These are phyloP conservation scores for Varanus komodoensis DNA, from an alignment of 2,113 vertebrate species.

Conservation along the genomic window DNA sequence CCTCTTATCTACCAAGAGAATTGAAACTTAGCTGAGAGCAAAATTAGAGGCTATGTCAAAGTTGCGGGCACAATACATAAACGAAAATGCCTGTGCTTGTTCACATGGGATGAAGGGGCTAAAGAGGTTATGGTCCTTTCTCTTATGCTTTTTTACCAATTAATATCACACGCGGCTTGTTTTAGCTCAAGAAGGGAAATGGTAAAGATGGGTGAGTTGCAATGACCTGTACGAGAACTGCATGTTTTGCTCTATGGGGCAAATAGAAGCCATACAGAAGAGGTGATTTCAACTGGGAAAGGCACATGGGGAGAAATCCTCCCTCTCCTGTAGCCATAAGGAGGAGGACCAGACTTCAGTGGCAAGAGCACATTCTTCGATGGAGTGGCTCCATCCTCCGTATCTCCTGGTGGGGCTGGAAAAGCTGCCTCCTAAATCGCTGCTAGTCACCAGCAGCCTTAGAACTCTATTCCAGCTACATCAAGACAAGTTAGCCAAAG, in stretches of 20 bases:
- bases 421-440: no score
- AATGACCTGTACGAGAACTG: not conserved
- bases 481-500: no score
- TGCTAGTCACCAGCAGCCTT: no score
- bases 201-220: not conserved
- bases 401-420: no score
- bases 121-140: not conserved
- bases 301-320: not conserved
- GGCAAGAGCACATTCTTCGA: no score
- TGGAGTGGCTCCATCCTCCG: no score
- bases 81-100: not conserved
- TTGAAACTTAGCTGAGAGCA: not conserved
- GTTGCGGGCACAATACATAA: not conserved
- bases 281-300: not conserved
- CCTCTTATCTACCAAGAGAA: not conserved
- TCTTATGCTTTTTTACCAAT: no score
- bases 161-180: no score
- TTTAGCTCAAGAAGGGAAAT: not conserved
- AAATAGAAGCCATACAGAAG: no score
- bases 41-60: not conserved
- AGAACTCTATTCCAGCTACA: no score
- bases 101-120: not conserved
- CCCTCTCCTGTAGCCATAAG: no score
- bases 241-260: not conserved
- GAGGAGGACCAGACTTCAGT: no score